phyloP scores from a whole-genome alignment of 2,797 vertebrate genomes.

The Alcedo quadribrachys region DNA sequence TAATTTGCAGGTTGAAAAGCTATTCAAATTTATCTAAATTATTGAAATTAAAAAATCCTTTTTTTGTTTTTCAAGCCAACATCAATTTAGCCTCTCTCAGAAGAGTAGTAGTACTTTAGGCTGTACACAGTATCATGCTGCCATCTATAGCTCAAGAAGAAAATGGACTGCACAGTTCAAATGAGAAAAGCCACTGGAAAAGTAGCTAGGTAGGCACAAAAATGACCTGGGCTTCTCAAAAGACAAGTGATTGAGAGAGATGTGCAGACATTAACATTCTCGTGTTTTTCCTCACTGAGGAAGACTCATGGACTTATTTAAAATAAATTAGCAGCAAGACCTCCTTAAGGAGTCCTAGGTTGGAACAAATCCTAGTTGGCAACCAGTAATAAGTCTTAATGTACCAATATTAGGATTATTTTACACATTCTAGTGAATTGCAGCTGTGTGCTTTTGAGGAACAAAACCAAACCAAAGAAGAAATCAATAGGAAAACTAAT shows the following conservation, averaged over 20 bases:
- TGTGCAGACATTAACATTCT: background rate
- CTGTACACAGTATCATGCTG: background rate
- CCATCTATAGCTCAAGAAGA: slow-evolving; percentile 46
- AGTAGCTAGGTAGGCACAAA: background rate
- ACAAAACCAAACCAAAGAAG: background rate
- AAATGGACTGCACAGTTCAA: background rate
- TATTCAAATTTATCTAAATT: background rate
- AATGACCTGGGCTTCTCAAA: background rate
- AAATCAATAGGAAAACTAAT: background rate
- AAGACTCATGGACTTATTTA: background rate
- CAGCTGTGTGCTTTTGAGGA: background rate
- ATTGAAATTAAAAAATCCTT: background rate
- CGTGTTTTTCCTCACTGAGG: rapidly evolving
- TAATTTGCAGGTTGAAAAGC: background rate
- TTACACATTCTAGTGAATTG: background rate
- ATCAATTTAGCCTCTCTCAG: background rate
- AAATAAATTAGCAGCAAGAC: background rate
- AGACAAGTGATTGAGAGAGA: rapidly evolving
- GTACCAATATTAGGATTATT: background rate
- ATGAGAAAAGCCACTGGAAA: background rate
- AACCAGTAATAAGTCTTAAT: background rate
- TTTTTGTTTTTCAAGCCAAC: background rate
- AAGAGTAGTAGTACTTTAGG: background rate
- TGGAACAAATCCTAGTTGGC: too few relatives aligned
- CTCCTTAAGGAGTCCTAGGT: rapidly evolving